Conservation (phyloP, 2,113 vertebrate species). For the Pan troglodytes region NHGRI_mPanTro3-v2.1_pri NC_072416.2:30885501-30886000, state of each 20-base stretch:
- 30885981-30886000: neutral
- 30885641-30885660: neutral
- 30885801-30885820: accelerated
- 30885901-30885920: neutral
- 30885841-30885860: neutral
- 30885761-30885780: accelerated
- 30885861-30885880: neutral
- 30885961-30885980: neutral
- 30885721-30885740: neutral
- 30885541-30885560: neutral
- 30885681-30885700: neutral
- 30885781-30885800: accelerated
- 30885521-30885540: neutral
- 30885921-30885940: neutral
- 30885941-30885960: neutral
- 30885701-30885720: neutral
- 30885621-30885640: neutral
- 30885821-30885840: neutral
- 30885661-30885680: neutral
- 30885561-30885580: neutral
- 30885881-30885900: neutral
- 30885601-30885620: neutral
- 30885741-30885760: neutral
- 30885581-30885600: neutral
- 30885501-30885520: neutral